phyloP scores from a whole-genome alignment of 2,888 invertebrate genomes.

The Nephrotoma flavescens region DNA sequence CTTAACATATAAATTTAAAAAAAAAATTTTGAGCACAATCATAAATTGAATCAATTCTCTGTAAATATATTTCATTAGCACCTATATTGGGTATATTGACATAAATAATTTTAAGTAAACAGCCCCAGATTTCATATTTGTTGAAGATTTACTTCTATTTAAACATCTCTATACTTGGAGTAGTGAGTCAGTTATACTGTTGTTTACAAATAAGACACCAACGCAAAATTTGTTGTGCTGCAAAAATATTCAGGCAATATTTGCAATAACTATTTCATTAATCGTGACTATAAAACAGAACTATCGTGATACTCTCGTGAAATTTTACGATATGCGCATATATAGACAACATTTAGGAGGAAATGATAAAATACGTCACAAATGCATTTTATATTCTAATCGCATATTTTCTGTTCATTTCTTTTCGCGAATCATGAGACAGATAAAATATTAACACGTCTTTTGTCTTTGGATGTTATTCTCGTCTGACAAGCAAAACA shows the following conservation, averaged over 20 bases:
- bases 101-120: background rate
- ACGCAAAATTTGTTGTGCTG: background rate
- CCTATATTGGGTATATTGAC: background rate
- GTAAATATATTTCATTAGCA: background rate
- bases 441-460: background rate
- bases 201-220: background rate
- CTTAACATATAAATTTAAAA: no score
- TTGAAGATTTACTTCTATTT: background rate
- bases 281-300: background rate
- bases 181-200: background rate
- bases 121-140: background rate
- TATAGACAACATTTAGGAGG: background rate
- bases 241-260: background rate
- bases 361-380: background rate
- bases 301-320: background rate
- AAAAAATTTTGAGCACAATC: no score
- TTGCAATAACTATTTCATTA: no score
- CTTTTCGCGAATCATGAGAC: background rate
- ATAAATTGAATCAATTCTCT: no score
- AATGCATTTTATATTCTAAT: background rate
- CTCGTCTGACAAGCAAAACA: background rate
- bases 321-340: background rate
- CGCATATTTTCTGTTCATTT: background rate
- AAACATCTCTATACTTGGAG: background rate
- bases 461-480: background rate